A percentile compares a stretch with the other conserved stretches of the same genome.
phyloP scores from a whole-genome alignment of 2,888 invertebrate genomes.

The Helobdella robusta region DNA sequence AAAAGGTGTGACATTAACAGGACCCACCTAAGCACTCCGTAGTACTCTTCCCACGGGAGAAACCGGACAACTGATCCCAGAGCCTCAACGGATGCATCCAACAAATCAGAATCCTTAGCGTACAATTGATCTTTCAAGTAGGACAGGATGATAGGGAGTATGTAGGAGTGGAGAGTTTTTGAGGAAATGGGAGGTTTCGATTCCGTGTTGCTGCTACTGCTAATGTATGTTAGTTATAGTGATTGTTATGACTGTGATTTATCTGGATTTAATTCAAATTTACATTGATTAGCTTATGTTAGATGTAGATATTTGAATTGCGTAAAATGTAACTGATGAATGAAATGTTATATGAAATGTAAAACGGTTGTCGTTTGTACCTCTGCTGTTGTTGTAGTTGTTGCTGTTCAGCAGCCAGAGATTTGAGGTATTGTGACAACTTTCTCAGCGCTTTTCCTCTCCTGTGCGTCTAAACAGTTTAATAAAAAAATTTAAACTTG shows the following conservation, averaged over 20 bases:
- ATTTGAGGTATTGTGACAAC: conserved; percentile 39
- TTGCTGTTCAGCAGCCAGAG: background rate
- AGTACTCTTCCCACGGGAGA: conserved; percentile 82
- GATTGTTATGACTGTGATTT: background rate
- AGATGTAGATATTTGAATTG: background rate
- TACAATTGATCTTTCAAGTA: conserved; percentile 71
- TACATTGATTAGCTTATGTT: background rate
- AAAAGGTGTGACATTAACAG: too few relatives aligned
- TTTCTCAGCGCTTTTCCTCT: conserved; percentile 72
- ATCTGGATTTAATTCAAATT: background rate
- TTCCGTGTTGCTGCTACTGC: background rate
- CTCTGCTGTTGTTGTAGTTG: background rate
- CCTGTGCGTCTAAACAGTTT: conserved; percentile 71
- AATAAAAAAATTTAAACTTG: background rate
- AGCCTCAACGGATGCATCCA: conserved; percentile 75
- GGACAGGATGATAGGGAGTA: conserved; percentile 71
- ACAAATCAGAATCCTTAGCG: conserved; percentile 58
- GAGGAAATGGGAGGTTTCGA: background rate
- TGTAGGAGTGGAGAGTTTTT: conserved; percentile 62
- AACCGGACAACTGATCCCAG: conserved; percentile 64
- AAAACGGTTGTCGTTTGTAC: background rate
- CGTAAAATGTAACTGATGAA: background rate
- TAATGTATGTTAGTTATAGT: background rate
- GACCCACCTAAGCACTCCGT: conserved; percentile 63
- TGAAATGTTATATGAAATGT: background rate